Base-by-base conservation (phyloP, 2,113 vertebrate species). In the Psephotus haematonotus region DNA sequence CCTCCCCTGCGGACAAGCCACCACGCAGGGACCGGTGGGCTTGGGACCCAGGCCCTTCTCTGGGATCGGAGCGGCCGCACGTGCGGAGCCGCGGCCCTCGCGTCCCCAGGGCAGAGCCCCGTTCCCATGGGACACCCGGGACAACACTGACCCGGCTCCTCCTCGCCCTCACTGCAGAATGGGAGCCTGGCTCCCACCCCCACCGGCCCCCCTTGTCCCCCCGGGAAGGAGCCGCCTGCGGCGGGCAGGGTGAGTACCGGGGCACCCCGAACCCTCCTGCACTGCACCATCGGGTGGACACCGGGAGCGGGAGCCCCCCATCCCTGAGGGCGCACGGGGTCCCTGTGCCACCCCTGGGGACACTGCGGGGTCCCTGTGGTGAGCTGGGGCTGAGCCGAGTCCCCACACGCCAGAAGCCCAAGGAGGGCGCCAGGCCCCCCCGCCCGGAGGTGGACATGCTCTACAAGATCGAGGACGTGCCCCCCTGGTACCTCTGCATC, bases 401-500 rank as follows among this genome's bases (percentile, higher is more conserved):
- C 43, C 70, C 55, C 82, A 3, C 55, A 6, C 8, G 3, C 50
- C 87, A 97, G 96, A 92, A 79, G 29, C 78, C 59, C 0, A 5
- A 46, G 28, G 24, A 0, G 6, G 77, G 69, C 20, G 4, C 31
- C 2, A 5, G 41, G 12, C 16, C 72, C 52, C 60, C 57, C n/a
- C 79, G 53, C 64, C 79, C 85, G 3, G 96, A 71, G 41, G 90
- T 98, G 69, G 99, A 99, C 88, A 99, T 99, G 99, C 97, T 99
- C 92, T 99, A 99, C 97, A 98, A 77, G 93, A 99, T 99, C 0
- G 99, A 99, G 93, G 99, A 99, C 0, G 98, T 99, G 62, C 99
- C 99, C 1, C 99, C 99, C 13, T 99, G 99, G 99, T 99, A 99
- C 93, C 98, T 99, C 92, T 99, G 99, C 93, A 94, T 99, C 86